Conservation (phyloP, 2,888 invertebrate genomes). For the Parnassius smintheus region DNA sequence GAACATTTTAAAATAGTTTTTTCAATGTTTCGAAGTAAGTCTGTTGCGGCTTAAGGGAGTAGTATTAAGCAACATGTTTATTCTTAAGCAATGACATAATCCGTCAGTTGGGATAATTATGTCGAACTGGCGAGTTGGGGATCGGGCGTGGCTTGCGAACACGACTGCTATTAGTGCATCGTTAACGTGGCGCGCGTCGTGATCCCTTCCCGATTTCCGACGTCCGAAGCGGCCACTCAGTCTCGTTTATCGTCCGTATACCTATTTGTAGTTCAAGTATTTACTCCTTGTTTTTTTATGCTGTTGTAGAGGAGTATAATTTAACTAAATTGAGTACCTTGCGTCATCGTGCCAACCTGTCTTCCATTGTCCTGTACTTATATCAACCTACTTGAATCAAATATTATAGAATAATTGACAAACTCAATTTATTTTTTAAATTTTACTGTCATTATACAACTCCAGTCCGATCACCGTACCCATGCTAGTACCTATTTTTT, state of each 20-base stretch:
- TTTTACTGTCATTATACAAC: too few species aligned
- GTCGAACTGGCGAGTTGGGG: constrained; percentile 41
- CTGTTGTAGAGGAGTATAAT: neutral
- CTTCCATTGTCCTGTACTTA: too few species aligned
- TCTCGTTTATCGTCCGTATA: constrained; percentile 22
- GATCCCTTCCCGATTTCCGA: constrained; percentile 71
- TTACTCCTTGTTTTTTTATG: constrained; percentile 14
- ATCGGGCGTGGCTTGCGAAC: constrained; percentile 63
- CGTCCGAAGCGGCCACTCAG: constrained; percentile 34
- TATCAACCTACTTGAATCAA: too few species aligned
- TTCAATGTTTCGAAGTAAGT: constrained; percentile 24
- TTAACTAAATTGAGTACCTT: too few species aligned
- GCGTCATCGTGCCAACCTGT: too few species aligned
- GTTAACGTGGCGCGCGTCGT: constrained; percentile 70
- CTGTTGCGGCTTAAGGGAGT: constrained; percentile 24
- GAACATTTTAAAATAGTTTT: constrained; percentile 1
- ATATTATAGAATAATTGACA: too few species aligned
- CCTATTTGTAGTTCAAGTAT: constrained; percentile 12
- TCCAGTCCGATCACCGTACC: too few species aligned
- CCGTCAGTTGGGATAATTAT: constrained; percentile 52
- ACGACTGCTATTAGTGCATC: constrained; percentile 71
- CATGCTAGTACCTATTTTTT: too few species aligned
- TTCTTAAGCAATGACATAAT: constrained; percentile 34
- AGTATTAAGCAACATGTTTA: constrained; percentile 24
- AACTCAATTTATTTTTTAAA: too few species aligned